Conservation (phyloP, 2,888 invertebrate genomes). For the Drosophila putrida region DNA sequence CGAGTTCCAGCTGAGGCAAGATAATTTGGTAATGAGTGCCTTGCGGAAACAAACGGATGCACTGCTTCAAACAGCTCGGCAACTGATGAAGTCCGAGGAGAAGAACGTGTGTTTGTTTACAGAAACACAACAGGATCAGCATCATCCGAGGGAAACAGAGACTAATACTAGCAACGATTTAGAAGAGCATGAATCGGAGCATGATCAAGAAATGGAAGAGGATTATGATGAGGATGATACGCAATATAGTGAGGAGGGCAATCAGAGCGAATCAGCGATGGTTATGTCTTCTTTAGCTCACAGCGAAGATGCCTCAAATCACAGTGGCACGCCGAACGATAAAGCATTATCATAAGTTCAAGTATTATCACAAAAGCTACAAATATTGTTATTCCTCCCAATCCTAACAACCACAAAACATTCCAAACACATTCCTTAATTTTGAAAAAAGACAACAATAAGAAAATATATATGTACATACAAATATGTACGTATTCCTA, state of each 20-base stretch:
- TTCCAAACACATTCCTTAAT: conserved; percentile 74
- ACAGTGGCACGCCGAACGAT: conserved; percentile 26
- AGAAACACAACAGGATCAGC: background rate
- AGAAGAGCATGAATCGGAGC: conserved; percentile 12
- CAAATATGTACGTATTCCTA: conserved; percentile 59
- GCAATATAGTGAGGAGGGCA: conserved; percentile 37
- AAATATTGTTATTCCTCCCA: conserved; percentile 46
- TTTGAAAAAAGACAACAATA: conserved; percentile 36
- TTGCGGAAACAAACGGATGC: conserved; percentile 82
- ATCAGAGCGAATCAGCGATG: conserved; percentile 48
- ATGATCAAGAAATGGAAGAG: conserved; percentile 3
- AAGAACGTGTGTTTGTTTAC: conserved; percentile 7
- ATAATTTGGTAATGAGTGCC: conserved; percentile 78
- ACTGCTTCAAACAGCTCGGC: conserved; percentile 70
- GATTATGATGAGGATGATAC: conserved; percentile 17
- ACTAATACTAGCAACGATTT: conserved; percentile 3
- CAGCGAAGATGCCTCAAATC: conserved; percentile 52
- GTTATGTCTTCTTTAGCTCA: conserved; percentile 22
- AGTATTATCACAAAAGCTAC: conserved; percentile 62
- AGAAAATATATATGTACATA: conserved; percentile 30
- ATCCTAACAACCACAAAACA: conserved; percentile 37
- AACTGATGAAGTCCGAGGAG: conserved; percentile 41
- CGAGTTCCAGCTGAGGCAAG: conserved; percentile 83
- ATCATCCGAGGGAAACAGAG: conserved; percentile 23
- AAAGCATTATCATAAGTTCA: conserved; percentile 53